Base-by-base conservation (phyloP, 2,113 vertebrate genomes). In the Paratilapia polleni region DNA sequence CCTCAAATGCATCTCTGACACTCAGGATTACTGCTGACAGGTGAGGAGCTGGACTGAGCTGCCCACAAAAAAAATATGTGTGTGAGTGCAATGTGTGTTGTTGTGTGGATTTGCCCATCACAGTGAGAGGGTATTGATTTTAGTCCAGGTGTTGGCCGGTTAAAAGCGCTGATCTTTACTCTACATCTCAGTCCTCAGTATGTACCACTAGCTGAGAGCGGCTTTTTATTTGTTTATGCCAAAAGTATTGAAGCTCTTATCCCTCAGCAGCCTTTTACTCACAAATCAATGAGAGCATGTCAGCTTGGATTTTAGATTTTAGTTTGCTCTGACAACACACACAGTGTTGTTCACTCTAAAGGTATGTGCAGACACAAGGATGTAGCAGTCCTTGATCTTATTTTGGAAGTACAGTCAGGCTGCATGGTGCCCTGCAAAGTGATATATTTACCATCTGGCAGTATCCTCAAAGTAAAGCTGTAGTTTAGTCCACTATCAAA, bases 211-310 rank as follows among this genome's bases (percentile, higher is more conserved):
- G 52, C 90, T 87, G 84, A 88, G 76, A 87, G 82, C 24, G 1
- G 77, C 77, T 87, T 87, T 87, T 88, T 89, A 85, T 87, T 87
- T 92, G 73, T 92, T 90, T 83, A 88, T 90, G 82, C 82, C 87
- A 85, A 58, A 78, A 90, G 77, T 80, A 74, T 87, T 26, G 2
- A 77, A 63, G 61, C 84, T 85, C 86, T 88, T 85, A 79, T 92
- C 82, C 87, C 82, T 78, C 73, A 9, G 73, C 86, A 31, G 73
- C 38, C 86, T 70, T 81, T 73, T 90, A 56, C 74, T 74, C 82
- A 88, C 82, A 87, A 82, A 90, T 92, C 91, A 84, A 90, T 90
- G 56, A 73, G 68, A 79, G 52, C 56, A 78, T 11, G 80, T 85
- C 88, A 88, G 54, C 81, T 63, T 31, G 31, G 84, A 83, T 82